These are phyloP conservation scores for Maconellicoccus hirsutus DNA, from an alignment of 1,140 invertebrate genomes.

Conservation along the genomic window DNA sequence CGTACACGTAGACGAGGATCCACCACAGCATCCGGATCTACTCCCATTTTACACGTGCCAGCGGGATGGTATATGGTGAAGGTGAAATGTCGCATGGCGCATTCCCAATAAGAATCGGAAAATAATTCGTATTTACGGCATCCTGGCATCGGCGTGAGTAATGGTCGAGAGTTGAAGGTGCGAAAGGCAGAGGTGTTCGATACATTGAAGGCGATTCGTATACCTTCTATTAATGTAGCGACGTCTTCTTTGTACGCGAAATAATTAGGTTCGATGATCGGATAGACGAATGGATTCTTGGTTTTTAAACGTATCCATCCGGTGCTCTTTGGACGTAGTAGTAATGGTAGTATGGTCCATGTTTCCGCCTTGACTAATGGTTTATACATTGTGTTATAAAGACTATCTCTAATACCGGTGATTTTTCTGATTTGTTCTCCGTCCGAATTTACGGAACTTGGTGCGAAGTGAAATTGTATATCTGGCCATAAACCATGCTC, in stretches of 20 bases:
- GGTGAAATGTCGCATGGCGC: constrained; percentile 64
- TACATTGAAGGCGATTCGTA: constrained; percentile 65
- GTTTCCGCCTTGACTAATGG: constrained; percentile 63
- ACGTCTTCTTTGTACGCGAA: constrained; percentile 70
- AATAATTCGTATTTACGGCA: constrained; percentile 56
- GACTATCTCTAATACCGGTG: constrained; percentile 58
- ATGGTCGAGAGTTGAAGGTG: constrained; percentile 61
- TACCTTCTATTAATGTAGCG: constrained; percentile 61
- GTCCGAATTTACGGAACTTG: constrained; percentile 68
- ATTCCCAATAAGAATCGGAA: constrained; percentile 78
- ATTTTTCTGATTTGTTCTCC: constrained; percentile 62
- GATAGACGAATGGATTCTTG: constrained; percentile 64
- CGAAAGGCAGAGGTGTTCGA: constrained; percentile 68
- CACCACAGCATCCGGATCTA: constrained; percentile 60
- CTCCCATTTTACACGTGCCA: constrained; percentile 79
- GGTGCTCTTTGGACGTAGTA: constrained; percentile 67
- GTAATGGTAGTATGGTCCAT: constrained; percentile 67
- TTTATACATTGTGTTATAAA: constrained; percentile 76
- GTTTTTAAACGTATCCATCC: constrained; percentile 68
- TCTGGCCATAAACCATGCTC: constrained; percentile 62
- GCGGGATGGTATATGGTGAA: constrained; percentile 77
- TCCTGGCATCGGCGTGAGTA: constrained; percentile 65
- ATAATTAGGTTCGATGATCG: constrained; percentile 84
- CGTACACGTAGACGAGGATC: constrained; percentile 62
- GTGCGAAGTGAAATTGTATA: constrained; percentile 74